A percentile compares a stretch with the other conserved stretches of the same genome.
Evolutionary conservation across 64 coral and sea anemone genomes (phyloP).

Genomic region (Stichodactyla mertensii): DNA sequence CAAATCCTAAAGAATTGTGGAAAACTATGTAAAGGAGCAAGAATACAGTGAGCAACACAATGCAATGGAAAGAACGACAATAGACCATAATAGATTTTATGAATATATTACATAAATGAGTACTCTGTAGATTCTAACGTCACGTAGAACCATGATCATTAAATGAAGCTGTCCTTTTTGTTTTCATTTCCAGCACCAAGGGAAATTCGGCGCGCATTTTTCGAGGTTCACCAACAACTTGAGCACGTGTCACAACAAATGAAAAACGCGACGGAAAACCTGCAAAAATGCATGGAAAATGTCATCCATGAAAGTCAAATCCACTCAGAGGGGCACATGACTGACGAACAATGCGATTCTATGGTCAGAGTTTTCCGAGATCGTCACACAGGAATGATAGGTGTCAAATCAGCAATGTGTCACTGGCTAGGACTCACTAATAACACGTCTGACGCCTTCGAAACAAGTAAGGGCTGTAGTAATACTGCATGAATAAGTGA

Average conservation of each 20-base stretch:
- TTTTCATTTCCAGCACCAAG: slow-evolving; percentile 20
- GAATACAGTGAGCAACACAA: too few species aligned
- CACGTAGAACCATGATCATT: too few species aligned
- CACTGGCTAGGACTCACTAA: not conserved
- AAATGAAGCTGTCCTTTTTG: not conserved
- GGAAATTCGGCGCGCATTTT: slow-evolving; percentile 52
- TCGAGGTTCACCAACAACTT: slow-evolving; percentile 49
- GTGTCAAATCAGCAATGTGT: not conserved
- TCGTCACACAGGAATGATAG: not conserved
- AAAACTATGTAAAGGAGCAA: too few species aligned
- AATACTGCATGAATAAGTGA: too few species aligned
- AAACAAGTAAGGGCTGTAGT: not conserved
- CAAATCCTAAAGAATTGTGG: too few species aligned
- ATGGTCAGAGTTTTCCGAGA: not conserved
- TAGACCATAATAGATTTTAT: too few species aligned
- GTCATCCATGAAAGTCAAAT: slow-evolving; percentile 53
- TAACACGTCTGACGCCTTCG: not conserved
- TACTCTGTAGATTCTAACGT: too few species aligned
- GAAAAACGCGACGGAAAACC: slow-evolving; percentile 51
- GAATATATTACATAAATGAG: too few species aligned
- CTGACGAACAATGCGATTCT: slow-evolving; percentile 9
- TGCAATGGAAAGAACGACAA: too few species aligned
- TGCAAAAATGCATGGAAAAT: slow-evolving; percentile 67
- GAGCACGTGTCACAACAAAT: slow-evolving; percentile 55
- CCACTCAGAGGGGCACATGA: slow-evolving; percentile 11